phyloP scores from a whole-genome alignment of 1,140 invertebrate species.

The Lepidurus couesii region DNA sequence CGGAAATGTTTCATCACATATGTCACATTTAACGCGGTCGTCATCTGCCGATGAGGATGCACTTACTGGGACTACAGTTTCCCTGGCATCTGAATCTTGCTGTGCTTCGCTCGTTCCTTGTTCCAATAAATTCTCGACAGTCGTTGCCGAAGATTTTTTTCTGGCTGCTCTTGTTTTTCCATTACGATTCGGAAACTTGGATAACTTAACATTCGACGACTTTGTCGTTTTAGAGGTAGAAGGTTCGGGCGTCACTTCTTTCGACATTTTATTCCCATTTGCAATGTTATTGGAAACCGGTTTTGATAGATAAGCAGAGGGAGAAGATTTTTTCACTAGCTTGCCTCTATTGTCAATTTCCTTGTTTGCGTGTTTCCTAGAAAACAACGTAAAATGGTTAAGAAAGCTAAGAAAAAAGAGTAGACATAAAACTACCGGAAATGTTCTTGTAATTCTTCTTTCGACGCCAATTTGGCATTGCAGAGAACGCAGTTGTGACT shows the following conservation, averaged over 20 bases:
- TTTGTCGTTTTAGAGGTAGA: background rate
- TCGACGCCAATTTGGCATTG: background rate
- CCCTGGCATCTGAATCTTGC: background rate
- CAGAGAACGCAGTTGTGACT: background rate
- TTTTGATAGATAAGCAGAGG: background rate
- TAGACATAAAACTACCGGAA: background rate
- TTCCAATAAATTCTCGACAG: background rate
- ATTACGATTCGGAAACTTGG: background rate
- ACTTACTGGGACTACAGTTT: background rate
- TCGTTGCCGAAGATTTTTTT: background rate
- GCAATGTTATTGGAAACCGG: background rate
- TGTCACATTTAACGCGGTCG: slow-evolving; percentile 52
- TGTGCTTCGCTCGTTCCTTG: background rate
- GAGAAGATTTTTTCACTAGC: background rate
- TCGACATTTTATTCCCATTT: background rate
- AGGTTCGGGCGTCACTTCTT: background rate
- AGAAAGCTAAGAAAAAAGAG: background rate
- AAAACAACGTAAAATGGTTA: background rate
- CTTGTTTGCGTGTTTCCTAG: background rate
- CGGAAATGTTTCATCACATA: slow-evolving; percentile 54
- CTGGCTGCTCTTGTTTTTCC: background rate
- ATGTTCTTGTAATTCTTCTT: slow-evolving; percentile 10
- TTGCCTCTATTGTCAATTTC: background rate
- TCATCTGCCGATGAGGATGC: slow-evolving; percentile 34
- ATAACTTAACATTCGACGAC: background rate